phyloP scores from a whole-genome alignment of 1,140 invertebrate genomes.

The Rhynchophorus ferrugineus region DNA sequence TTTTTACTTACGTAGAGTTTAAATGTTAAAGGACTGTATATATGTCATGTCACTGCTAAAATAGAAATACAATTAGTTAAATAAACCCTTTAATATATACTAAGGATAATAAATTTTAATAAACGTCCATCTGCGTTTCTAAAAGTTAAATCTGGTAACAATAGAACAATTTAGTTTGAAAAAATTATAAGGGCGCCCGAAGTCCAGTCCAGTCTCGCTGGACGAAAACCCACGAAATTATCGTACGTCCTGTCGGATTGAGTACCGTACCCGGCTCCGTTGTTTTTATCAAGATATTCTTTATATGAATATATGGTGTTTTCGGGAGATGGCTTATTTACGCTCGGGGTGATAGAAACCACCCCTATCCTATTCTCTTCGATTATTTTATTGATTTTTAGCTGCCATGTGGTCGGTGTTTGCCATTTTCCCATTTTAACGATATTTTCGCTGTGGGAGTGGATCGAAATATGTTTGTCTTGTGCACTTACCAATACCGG shows the following conservation, averaged over 20 bases:
- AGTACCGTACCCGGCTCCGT: background rate
- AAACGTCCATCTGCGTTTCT: background rate
- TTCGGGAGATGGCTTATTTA: background rate
- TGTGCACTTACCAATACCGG: background rate
- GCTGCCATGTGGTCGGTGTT: constrained; percentile 7
- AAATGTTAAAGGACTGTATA: too few relatives aligned
- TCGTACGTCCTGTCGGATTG: background rate
- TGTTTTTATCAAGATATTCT: constrained; percentile 7
- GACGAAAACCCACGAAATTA: background rate
- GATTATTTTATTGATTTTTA: constrained; percentile 11
- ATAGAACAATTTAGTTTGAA: background rate
- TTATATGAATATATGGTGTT: background rate
- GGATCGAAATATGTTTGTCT: constrained; percentile 2
- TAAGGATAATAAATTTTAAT: constrained; percentile 5
- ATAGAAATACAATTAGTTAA: too few relatives aligned
- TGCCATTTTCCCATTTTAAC: constrained; percentile 9
- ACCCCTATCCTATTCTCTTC: constrained; percentile 8
- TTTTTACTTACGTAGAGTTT: too few relatives aligned
- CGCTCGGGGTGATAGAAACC: background rate
- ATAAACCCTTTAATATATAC: background rate
- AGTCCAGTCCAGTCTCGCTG: background rate
- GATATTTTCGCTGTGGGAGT: constrained; percentile 7
- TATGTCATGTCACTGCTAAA: too few relatives aligned
- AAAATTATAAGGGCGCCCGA: background rate
- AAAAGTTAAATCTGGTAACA: background rate